Evolutionary conservation across 2,797 vertebrate species (phyloP).

Genomic region (Muraenolepis orangiensis): DNA sequence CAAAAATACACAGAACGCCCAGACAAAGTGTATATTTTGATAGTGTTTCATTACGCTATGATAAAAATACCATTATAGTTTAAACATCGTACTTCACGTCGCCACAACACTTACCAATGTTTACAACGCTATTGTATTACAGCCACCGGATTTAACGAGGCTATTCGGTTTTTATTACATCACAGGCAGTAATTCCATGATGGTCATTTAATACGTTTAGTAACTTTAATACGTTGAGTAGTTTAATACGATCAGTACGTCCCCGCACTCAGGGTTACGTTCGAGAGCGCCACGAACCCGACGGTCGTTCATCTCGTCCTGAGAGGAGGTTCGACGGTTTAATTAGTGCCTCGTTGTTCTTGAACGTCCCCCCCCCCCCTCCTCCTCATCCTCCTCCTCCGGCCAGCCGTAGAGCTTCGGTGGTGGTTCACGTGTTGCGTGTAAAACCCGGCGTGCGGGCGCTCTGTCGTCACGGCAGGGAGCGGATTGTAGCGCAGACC

Average conservation of each 20-base stretch:
- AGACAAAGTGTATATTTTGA: background rate
- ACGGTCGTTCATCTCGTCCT: background rate
- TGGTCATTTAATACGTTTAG: background rate
- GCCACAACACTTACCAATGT: background rate
- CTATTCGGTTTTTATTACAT: slow-evolving; percentile 1
- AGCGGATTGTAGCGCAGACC: background rate
- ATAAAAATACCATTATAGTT: background rate
- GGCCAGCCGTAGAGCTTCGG: no score
- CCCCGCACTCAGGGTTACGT: no score
- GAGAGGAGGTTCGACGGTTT: background rate
- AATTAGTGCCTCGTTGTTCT: background rate
- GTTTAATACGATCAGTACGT: no score
- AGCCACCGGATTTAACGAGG: background rate
- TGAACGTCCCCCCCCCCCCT: background rate
- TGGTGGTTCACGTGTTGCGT: background rate
- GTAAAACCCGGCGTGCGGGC: background rate
- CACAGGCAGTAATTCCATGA: background rate
- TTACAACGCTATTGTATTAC: background rate
- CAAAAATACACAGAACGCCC: background rate
- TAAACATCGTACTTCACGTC: background rate
- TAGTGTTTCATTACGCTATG: background rate
- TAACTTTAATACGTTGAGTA: no score
- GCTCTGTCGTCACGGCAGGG: background rate
- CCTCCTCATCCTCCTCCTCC: no score
- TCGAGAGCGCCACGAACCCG: no score